Evolutionary conservation across 2,888 invertebrate genomes (phyloP).

Genomic region (Empis stercorea): DNA sequence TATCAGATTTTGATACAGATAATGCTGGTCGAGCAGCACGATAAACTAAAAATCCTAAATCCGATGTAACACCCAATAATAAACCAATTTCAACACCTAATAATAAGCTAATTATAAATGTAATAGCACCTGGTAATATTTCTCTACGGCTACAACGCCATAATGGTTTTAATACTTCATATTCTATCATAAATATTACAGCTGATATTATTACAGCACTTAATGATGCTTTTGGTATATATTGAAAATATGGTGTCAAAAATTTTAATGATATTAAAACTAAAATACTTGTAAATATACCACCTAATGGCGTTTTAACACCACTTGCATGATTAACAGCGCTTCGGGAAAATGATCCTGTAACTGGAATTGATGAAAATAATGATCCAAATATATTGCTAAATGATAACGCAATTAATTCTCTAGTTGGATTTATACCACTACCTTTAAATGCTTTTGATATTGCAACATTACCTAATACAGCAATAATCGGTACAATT

Average conservation of each 20-base stretch:
- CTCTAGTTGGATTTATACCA: slow-evolving; percentile 79
- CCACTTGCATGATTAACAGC: slow-evolving; percentile 95
- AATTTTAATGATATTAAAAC: slow-evolving; percentile 74
- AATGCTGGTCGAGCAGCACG: slow-evolving; percentile 70
- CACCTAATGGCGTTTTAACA: slow-evolving; percentile 78
- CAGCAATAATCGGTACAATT: slow-evolving; percentile 78
- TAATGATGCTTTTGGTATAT: slow-evolving; percentile 76
- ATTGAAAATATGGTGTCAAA: slow-evolving; percentile 80
- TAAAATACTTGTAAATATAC: slow-evolving; percentile 66
- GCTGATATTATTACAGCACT: slow-evolving; percentile 91
- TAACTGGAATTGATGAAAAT: slow-evolving; percentile 81
- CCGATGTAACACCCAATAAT: slow-evolving; percentile 65
- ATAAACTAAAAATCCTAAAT: slow-evolving; percentile 63
- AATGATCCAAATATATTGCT: slow-evolving; percentile 81
- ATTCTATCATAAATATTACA: slow-evolving; percentile 90
- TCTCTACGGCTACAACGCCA: slow-evolving; percentile 74
- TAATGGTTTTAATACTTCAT: slow-evolving; percentile 72
- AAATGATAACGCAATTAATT: slow-evolving; percentile 71
- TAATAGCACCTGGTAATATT: slow-evolving; percentile 66
- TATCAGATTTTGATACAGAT: slow-evolving; percentile 60
- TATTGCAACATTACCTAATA: slow-evolving; percentile 88
- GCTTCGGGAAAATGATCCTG: slow-evolving; percentile 77
- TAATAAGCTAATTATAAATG: slow-evolving; percentile 66
- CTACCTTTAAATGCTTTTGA: slow-evolving; percentile 85
- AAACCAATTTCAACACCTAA: slow-evolving; percentile 82